Base-by-base conservation (phyloP, 1,140 invertebrate genomes). In the Tribolium madens region DNA sequence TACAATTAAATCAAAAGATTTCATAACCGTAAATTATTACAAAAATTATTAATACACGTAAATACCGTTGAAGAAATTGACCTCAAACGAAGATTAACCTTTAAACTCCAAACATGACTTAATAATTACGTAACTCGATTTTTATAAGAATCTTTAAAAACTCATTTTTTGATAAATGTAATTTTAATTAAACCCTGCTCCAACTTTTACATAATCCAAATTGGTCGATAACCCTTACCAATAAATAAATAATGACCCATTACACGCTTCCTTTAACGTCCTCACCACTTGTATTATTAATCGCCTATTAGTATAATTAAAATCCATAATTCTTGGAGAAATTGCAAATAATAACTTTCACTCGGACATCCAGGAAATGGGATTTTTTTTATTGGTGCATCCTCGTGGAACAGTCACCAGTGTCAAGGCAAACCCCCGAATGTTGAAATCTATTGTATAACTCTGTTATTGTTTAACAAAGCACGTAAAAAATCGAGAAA, bases 211-310 rank as follows among this genome's bases (percentile, higher is more conserved):
- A 57, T 57, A 57, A 57, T 18, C 13, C 15, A 57, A 57, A 26
- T 57, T 18, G 13, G 52, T 57, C 18, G 18, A 57, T 57, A 57
- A n/a, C 15, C 52, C 52, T n/a, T 2, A 18, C 6, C n/a, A 5
- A 36, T 64, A 64, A 64, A 64, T 64, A 64, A 57, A 57, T 57
- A 57, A 64, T 64, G 17, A 31, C n/a, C 26, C 21, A 64, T 64
- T 33, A 64, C 57, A 64, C 57, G 57, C 57, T 64, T 64, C 57
- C 57, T 64, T 14, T n/a, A 64, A 10, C 9, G 57, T 64, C 57
- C 26, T 64, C n/a, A 42, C 9, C 7, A 13, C 31, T 64, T 64
- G 21, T 33, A 14, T 64, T 64, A 64, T 64, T 64, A 64, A 64
- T 64, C 6, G 57, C 1, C 57, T 31, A n/a, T 18, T 64, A 33